Evolutionary conservation across 2,888 invertebrate species (phyloP).

Genomic region (Vanessa cardui): DNA sequence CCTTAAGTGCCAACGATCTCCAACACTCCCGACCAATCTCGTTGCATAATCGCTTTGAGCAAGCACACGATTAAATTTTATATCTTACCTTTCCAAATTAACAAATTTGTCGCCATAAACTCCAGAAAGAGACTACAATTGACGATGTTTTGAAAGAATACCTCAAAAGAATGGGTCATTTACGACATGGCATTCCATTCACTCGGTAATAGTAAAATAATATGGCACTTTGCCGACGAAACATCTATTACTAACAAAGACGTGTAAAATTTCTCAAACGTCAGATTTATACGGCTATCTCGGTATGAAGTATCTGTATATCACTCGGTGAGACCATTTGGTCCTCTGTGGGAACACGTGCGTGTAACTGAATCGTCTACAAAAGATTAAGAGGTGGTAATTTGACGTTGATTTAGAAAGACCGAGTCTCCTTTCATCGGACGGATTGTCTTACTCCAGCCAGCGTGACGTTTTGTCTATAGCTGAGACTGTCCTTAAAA

Average conservation of each 20-base stretch:
- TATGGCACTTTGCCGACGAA: slow-evolving; percentile 60
- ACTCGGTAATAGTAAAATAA: slow-evolving; percentile 61
- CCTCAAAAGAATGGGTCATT: slow-evolving; percentile 64
- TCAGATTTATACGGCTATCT: slow-evolving; percentile 72
- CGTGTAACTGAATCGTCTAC: slow-evolving; percentile 76
- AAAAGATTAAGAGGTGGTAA: slow-evolving; percentile 81
- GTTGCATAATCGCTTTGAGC: slow-evolving; percentile 39
- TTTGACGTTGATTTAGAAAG: slow-evolving; percentile 81
- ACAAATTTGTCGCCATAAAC: slow-evolving; percentile 47
- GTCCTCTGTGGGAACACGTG: slow-evolving; percentile 65
- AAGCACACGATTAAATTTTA: slow-evolving; percentile 43
- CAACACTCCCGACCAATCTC: slow-evolving; percentile 42
- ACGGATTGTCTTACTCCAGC: slow-evolving; percentile 70
- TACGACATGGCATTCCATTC: slow-evolving; percentile 67
- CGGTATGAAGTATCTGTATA: slow-evolving; percentile 60
- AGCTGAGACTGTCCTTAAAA: slow-evolving; percentile 49
- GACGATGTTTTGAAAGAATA: slow-evolving; percentile 53
- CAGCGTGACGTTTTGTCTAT: slow-evolving; percentile 62
- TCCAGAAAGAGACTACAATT: slow-evolving; percentile 45
- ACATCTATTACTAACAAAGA: slow-evolving; percentile 73
- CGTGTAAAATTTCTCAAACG: slow-evolving; percentile 77
- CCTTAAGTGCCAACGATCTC: slow-evolving; percentile 65
- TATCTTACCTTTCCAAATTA: slow-evolving; percentile 39
- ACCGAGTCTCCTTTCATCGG: slow-evolving; percentile 66
- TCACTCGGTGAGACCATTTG: slow-evolving; percentile 58